Evolutionary conservation across 1,140 invertebrate species (phyloP), one percentile per base, ranked within the genome.

Genomic region (Anoplolepis gracilipes): DNA sequence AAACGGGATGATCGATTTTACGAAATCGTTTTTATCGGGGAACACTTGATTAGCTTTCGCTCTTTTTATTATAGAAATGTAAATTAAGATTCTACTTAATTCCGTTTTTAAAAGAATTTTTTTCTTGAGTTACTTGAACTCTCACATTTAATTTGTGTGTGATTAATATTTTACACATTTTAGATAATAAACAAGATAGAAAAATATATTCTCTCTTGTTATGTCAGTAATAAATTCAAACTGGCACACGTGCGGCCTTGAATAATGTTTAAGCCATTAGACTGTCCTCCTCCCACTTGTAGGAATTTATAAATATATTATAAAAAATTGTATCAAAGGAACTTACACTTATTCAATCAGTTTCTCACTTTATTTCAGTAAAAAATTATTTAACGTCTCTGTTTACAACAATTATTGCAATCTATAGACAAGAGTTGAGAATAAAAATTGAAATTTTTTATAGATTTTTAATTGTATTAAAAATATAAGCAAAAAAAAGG

Each of bases 241-340:
- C 1, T 42, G 57, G 6, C 7, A 42, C 8, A 22, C 5, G 13
- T 16, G 46, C 16, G 36, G 1, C 57, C 39, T 13, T 42, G 36
- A 49, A 25, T 39, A 61, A 76, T n/a, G 33, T 76, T 76, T n/a
- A 30, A 28, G 62, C 22, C 5, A 42, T 73, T n/a, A 30, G 19
- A 33, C 46, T 49, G 46, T 16, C 46, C 46, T 0, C 46, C 5
- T 16, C 16, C 0, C 19, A 11, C n/a, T 19, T 6, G 19, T 25
- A 19, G 0, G 16, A 42, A 76, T 28, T 28, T 42, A 62, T 62
- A 42, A 62, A 61, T 39, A 61, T 28, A 1, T 73, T 55, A 1
- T 0, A 30, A 16, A 46, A 70, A 49, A 8, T 70, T n/a, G 30
- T 25, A 22, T 70, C 2, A 16, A 49, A 49, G 16, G 13, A n/a